Percentiles rank a stretch among this genome's conserved stretches.
phyloP scores from a whole-genome alignment of 2,113 vertebrate genomes.

The Xyliphius kryptos region DNA sequence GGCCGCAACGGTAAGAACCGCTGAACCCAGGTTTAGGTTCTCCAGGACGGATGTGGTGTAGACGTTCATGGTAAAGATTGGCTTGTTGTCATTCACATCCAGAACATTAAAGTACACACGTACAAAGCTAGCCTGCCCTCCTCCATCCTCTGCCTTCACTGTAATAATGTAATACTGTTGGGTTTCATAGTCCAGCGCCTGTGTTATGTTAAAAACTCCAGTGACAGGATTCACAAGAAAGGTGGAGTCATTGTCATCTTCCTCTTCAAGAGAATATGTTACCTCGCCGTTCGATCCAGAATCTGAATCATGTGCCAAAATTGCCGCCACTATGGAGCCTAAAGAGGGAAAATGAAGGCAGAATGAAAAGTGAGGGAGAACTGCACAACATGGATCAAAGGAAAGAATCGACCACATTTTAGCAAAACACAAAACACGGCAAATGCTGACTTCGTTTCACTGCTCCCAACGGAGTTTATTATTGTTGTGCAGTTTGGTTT shows the following conservation, averaged over 20 bases:
- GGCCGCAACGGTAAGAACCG: slow-evolving; percentile 75
- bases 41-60: slow-evolving; percentile 84
- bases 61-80: slow-evolving; percentile 67
- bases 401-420: slow-evolving; percentile 8
- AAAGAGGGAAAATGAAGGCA: slow-evolving; percentile 18
- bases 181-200: slow-evolving; percentile 75
- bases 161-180: slow-evolving; percentile 88
- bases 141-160: slow-evolving; percentile 76
- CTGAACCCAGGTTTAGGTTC: slow-evolving; percentile 69
- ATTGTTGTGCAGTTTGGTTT: slow-evolving; percentile 30
- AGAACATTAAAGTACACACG: slow-evolving; percentile 92
- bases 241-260: slow-evolving; percentile 79
- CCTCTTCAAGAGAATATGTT: slow-evolving; percentile 85
- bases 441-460: slow-evolving; percentile 14
- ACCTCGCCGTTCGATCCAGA: slow-evolving; percentile 88
- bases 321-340: slow-evolving; percentile 93
- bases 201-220: slow-evolving; percentile 90
- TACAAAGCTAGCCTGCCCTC: slow-evolving; percentile 73
- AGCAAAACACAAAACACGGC: slow-evolving; percentile 14
- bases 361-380: slow-evolving; percentile 22
- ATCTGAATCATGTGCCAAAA: slow-evolving; percentile 87
- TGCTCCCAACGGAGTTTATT: slow-evolving; percentile 18
- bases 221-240: slow-evolving; percentile 91
- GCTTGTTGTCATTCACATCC: slow-evolving; percentile 86
- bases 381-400: slow-evolving; percentile 16